Percentiles rank a stretch among this genome's conserved stretches.
Evolutionary conservation across 2,888 invertebrate species (phyloP).

Genomic region (Mesochorus sp.): DNA sequence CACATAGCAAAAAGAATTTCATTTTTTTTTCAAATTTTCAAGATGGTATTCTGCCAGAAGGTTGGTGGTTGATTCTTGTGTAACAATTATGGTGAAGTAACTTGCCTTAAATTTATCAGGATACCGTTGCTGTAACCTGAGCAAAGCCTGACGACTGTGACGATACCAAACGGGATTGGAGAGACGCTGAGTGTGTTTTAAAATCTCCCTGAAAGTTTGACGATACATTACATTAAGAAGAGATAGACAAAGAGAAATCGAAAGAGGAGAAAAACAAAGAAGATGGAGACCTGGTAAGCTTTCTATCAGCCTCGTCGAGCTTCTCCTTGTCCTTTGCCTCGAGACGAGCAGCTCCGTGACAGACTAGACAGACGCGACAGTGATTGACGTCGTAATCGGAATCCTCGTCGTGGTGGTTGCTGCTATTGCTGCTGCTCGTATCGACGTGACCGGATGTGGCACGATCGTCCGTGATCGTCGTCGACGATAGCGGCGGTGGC

Average conservation of each 20-base stretch:
- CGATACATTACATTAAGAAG: background rate
- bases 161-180: slow-evolving; percentile 91
- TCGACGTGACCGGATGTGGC: slow-evolving; percentile 62
- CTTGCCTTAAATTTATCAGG: slow-evolving; percentile 86
- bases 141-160: slow-evolving; percentile 91
- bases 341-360: no score
- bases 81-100: no score
- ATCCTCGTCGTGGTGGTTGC: slow-evolving; percentile 75
- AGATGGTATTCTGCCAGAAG: no score
- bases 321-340: slow-evolving; percentile 67
- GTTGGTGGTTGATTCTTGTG: no score
- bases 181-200: slow-evolving; percentile 89
- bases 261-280: background rate
- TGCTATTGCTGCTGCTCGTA: no score
- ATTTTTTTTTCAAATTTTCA: no score
- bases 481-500: no score
- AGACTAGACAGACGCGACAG: slow-evolving; percentile 75
- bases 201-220: slow-evolving; percentile 81
- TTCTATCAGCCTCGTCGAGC: slow-evolving; percentile 70
- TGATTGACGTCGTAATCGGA: slow-evolving; percentile 73
- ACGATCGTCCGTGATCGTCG: slow-evolving; percentile 39
- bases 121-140: slow-evolving; percentile 89
- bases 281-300: slow-evolving; percentile 70
- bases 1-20: no score
- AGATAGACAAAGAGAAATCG: background rate